These are phyloP conservation scores for Nicator chloris DNA, from an alignment of 2,113 vertebrate species.

Conservation along the genomic window DNA sequence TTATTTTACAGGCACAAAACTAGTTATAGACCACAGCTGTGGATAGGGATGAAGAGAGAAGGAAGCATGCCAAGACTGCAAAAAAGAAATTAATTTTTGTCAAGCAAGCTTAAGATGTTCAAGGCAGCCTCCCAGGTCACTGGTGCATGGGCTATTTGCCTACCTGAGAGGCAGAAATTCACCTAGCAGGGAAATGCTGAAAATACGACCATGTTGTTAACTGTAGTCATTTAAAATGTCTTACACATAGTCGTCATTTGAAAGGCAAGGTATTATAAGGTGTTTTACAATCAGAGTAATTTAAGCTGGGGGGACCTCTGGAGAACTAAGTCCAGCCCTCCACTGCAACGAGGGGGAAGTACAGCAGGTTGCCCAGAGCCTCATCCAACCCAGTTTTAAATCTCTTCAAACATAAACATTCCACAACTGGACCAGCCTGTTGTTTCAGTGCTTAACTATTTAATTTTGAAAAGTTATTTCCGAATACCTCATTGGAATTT, in stretches of 20 bases:
- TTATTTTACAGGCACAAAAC: neutral
- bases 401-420: neutral
- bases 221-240: neutral
- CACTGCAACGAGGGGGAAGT: neutral
- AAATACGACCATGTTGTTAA: neutral
- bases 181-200: neutral
- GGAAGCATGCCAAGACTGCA: neutral
- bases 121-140: neutral
- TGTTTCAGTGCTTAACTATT: neutral
- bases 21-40: neutral
- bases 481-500: conserved; percentile 23
- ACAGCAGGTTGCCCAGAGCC: neutral
- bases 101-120: neutral
- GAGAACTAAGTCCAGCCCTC: neutral
- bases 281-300: neutral
- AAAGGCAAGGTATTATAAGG: neutral
- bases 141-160: neutral
- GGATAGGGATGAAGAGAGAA: neutral
- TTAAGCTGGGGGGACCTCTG: neutral
- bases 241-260: neutral
- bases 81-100: neutral
- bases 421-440: neutral
- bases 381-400: neutral
- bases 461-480: neutral
- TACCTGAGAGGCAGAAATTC: neutral